Evolutionary conservation across 2,797 vertebrate genomes (phyloP).

Genomic region (Cirrhinus molitorella): DNA sequence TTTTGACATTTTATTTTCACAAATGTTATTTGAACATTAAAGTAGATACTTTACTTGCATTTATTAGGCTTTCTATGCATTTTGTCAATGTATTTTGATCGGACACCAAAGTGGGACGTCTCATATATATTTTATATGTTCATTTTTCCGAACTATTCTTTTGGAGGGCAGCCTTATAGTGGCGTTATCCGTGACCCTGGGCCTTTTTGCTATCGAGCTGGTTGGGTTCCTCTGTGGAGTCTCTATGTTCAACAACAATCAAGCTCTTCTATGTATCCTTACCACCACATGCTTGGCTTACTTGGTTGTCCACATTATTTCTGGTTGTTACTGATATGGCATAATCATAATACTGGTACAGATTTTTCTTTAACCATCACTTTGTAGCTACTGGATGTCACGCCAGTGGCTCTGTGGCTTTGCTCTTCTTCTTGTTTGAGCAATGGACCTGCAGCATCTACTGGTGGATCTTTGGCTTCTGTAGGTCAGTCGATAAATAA

Average conservation of each 20-base stretch:
- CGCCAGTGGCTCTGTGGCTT: constrained; percentile 79
- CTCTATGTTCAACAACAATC: constrained; percentile 91
- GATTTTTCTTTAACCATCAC: constrained; percentile 37
- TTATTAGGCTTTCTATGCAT: not conserved
- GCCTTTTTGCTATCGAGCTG: constrained; percentile 86
- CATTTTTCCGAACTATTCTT: not conserved
- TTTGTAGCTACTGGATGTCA: constrained; percentile 80
- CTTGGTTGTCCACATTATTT: not conserved
- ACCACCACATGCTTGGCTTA: not conserved
- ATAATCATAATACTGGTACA: not conserved
- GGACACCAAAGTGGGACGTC: not conserved
- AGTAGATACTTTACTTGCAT: not conserved
- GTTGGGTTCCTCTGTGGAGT: constrained; percentile 88
- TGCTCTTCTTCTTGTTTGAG: constrained; percentile 87
- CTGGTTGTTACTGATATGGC: not conserved
- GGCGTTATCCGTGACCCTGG: constrained; percentile 84
- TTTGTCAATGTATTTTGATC: not conserved
- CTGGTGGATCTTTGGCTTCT: constrained; percentile 85
- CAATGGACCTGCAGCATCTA: constrained; percentile 83
- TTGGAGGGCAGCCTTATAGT: constrained; percentile 80
- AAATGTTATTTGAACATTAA: not conserved
- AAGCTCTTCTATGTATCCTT: constrained; percentile 94
- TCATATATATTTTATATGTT: not conserved
- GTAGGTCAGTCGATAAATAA: constrained; percentile 78
- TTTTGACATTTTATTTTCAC: not conserved